Evolutionary conservation across 30 jellyfish, hydroid and myxozoan genomes (phyloP).

Genomic region (Cassiopea andromeda): DNA sequence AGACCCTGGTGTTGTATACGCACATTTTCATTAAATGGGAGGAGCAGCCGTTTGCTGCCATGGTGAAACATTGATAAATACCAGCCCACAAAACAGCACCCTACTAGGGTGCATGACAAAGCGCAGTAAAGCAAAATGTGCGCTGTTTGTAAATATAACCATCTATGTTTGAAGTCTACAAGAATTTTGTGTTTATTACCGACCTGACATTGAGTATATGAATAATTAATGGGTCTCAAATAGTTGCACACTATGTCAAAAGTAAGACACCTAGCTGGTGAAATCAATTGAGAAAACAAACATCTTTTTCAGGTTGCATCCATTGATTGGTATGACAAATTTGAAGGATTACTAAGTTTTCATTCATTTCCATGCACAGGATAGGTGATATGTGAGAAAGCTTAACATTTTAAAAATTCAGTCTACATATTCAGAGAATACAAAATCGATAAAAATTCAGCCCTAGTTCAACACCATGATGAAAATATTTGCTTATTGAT

Average conservation of each 20-base stretch:
- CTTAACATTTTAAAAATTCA: too few species aligned
- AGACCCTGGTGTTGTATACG: slow-evolving; percentile 18
- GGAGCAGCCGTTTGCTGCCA: slow-evolving; percentile 36
- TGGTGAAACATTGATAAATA: slow-evolving; percentile 8
- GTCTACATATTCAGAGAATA: too few species aligned
- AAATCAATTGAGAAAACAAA: background rate
- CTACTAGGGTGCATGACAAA: background rate
- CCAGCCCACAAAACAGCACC: slow-evolving; percentile 45
- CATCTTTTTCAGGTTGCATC: background rate
- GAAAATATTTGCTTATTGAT: too few species aligned
- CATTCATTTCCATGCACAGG: too few species aligned
- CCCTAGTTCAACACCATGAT: too few species aligned
- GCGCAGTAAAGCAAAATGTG: background rate
- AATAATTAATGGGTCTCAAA: slow-evolving; percentile 12
- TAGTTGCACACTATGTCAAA: background rate
- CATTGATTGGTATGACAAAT: background rate
- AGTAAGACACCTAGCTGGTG: background rate
- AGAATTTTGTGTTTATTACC: background rate
- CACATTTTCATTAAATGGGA: slow-evolving; percentile 5
- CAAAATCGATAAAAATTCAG: too few species aligned
- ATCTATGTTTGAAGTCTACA: slow-evolving; percentile 15
- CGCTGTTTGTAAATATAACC: slow-evolving; percentile 17
- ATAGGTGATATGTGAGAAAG: too few species aligned
- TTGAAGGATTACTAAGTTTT: background rate
- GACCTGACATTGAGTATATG: background rate